Evolutionary conservation across 1,140 invertebrate genomes (phyloP), one percentile per base, ranked within the genome.

Genomic region (Helicoverpa armigera): DNA sequence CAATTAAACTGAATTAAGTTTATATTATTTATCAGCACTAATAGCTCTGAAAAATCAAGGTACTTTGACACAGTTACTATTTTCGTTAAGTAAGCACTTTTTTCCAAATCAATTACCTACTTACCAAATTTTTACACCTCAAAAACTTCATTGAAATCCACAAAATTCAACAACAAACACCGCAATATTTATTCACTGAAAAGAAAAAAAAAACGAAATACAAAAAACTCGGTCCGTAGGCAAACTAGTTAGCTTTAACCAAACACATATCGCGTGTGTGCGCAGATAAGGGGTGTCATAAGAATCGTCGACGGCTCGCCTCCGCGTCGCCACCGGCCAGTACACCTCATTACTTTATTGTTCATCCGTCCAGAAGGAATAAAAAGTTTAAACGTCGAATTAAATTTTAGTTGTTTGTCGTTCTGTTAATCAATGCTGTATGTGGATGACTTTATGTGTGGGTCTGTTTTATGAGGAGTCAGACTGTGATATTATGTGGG

Each of bases 311-410:
- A 60, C 81, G 75, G 75, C 75, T 77, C 75, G 83, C 79, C 86
- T 86, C 83, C 84, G 72, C 79, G 56, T 79, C 84, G 86, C 80
- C 88, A 82, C 79, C 86, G 80, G 78, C 83, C 85, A 82, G 87
- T 89, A 87, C 88, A 82, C 82, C 85, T 89, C 88, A 90, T 92
- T 92, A 93, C 89, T 89, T 92, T 89, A 92, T 91, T 93, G 90
- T 88, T 83, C 88, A 89, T 83, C 86, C 90, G 84, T 86, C 85
- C 85, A 83, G 84, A 84, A 81, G 79, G 85, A 77, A 86, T 89
- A 87, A 88, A 89, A 85, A 85, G 78, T 88, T 87, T 86, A 83
- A 80, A 85, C 82, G 63, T 82, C 50, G 80, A 78, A 83, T 76
- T 76, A 50, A 76, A 61, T 63, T 61, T 76, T 43, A 43, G 87